Percentiles rank a stretch among this genome's conserved stretches.
Evolutionary conservation across 30 jellyfish, hydroid and myxozoan genomes (phyloP).

Genomic region (Aurelia aurita complex sp. Pacific): DNA sequence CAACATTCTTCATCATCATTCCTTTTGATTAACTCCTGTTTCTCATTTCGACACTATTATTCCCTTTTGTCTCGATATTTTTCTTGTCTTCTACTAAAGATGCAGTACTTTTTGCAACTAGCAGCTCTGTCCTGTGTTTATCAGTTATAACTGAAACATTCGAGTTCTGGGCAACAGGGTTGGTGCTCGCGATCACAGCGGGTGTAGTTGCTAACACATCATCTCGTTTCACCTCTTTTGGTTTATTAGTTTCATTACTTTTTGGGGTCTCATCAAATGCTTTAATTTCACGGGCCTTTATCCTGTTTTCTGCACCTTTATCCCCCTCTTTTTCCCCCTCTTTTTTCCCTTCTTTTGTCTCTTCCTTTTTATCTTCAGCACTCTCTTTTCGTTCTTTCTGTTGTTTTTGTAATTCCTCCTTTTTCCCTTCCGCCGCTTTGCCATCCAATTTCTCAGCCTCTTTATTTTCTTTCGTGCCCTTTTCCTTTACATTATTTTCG

Average conservation of each 20-base stretch:
- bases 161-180: no score
- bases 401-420: background rate
- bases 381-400: background rate
- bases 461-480: background rate
- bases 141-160: no score
- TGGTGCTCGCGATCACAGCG: no score
- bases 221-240: no score
- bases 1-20: no score
- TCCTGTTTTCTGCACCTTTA: slow-evolving; percentile 9
- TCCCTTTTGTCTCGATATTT: no score
- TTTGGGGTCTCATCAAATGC: slow-evolving; percentile 3
- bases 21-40: no score
- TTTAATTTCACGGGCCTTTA: slow-evolving; percentile 40
- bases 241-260: background rate
- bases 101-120: no score
- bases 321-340: background rate
- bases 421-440: background rate
- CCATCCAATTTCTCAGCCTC: background rate
- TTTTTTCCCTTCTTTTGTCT: background rate
- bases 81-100: no score
- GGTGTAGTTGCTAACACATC: no score
- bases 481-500: background rate
- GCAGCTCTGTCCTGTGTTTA: no score
- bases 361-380: background rate
- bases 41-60: no score